These are phyloP conservation scores for Alca torda DNA, from an alignment of 2,797 vertebrate genomes.

Conservation along the genomic window DNA sequence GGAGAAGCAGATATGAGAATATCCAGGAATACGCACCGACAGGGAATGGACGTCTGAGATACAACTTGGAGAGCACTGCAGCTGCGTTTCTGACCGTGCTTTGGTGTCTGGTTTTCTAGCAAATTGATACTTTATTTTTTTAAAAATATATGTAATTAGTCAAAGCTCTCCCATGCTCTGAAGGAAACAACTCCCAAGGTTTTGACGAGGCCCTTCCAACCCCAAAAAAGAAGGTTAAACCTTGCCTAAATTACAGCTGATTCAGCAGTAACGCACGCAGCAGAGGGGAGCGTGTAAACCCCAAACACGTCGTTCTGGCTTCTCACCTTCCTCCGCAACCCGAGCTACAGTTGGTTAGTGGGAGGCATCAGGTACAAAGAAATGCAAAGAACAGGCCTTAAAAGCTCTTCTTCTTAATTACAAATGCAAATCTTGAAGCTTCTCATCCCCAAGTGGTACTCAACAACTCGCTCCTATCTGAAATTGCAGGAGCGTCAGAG, in stretches of 20 bases:
- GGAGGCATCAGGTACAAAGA: conserved; percentile 30
- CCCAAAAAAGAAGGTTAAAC: not conserved
- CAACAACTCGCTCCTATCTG: not conserved
- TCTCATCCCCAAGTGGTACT: not conserved
- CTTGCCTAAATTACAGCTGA: not conserved
- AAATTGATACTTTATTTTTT: not conserved
- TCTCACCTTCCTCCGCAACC: conserved; percentile 13
- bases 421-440: conserved; percentile 19
- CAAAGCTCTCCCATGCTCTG: not conserved
- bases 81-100: not conserved
- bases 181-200: not conserved
- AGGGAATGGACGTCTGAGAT: not conserved
- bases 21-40: not conserved
- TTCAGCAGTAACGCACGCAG: not conserved
- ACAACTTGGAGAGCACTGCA: not conserved
- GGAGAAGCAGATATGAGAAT: not conserved
- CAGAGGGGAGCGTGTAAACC: not conserved
- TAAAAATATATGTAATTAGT: not conserved
- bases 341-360: not conserved
- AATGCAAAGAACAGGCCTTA: conserved; percentile 20
- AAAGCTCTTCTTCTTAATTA: not conserved
- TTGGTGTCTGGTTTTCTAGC: not conserved
- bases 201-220: not conserved
- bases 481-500: fast-evolving
- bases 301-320: not conserved